phyloP scores from a whole-genome alignment of 2,113 vertebrate genomes.

The Chelonoidis abingdonii region DNA sequence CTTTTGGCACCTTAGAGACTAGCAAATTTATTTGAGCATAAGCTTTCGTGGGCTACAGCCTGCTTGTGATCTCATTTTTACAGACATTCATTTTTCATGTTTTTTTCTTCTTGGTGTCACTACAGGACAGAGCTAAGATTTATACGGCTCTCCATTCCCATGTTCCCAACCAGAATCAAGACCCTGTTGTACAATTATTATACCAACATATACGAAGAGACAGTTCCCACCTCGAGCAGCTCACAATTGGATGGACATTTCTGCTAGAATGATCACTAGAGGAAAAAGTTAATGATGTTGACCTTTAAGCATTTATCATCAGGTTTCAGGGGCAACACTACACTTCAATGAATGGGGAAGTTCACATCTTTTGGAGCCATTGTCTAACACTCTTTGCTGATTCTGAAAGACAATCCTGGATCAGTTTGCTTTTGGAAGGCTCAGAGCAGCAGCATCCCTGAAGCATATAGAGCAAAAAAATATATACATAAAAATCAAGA shows the following conservation, averaged over 20 bases:
- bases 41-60: too few species aligned
- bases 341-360: not conserved
- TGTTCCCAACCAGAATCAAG: not conserved
- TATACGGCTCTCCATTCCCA: not conserved
- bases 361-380: not conserved
- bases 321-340: not conserved
- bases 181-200: not conserved
- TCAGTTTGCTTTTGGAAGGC: not conserved
- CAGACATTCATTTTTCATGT: not conserved
- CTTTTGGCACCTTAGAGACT: too few species aligned
- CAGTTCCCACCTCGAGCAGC: not conserved
- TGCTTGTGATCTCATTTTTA: not conserved
- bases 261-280: not conserved
- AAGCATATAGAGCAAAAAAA: not conserved
- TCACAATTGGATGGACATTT: not conserved
- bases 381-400: not conserved
- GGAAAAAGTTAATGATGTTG: not conserved
- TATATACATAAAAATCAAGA: not conserved
- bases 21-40: too few species aligned
- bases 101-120: not conserved
- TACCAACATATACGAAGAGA: not conserved
- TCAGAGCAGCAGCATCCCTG: not conserved
- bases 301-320: not conserved
- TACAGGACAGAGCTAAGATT: not conserved
- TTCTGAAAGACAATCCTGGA: not conserved